Base-by-base conservation (phyloP, 2,888 invertebrate species). In the Toxonevra muliebris region DNA sequence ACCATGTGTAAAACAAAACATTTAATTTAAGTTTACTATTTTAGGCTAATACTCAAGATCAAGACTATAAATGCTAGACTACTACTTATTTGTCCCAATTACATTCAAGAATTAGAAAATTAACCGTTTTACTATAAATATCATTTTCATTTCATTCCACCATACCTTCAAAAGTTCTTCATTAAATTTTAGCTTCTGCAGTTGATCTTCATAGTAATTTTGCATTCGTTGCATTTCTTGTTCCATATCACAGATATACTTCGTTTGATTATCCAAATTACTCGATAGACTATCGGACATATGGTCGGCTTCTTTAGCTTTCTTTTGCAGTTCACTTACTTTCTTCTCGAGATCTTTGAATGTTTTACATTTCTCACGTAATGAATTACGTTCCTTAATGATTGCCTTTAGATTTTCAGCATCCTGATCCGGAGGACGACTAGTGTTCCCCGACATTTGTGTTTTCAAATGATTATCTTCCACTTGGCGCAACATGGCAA, bases 191-290 rank as follows among this genome's bases (percentile, higher is more conserved):
- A 73, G 63, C n/a, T 74, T 73, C 3, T 75, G 74, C 10, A 76
- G 66, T 69, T 77, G 70, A 8, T 65, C 69, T 55, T 81, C 81
- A 59, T 81, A 82, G 66, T 73, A 78, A 0, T 71, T 72, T 58
- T 81, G 80, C 80, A 80, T 81, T 9, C 75, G 70, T 40, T 71
- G 66, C 69, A 82, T 77, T 55, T 82, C 77, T 11, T 68, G 62
- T 53, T 80, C 76, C 74, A 81, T 75, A 40, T 75, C 74, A 30
- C 61, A 40, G 40, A 82, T 77, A 59, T 76, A 75, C 9, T 65
- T 61, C 4, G 73, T 61, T 59, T 80, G 75, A 1, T 66, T 68
- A 0, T 68, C 63, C 1, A 80, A 61, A 63, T 67, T 73, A n/a
- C 62, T 67, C 2, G 65, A 63, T 8, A 80, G 66, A 11, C 72